Conservation (phyloP, 1,140 invertebrate genomes). For the Heliconius hewitsoni region DNA sequence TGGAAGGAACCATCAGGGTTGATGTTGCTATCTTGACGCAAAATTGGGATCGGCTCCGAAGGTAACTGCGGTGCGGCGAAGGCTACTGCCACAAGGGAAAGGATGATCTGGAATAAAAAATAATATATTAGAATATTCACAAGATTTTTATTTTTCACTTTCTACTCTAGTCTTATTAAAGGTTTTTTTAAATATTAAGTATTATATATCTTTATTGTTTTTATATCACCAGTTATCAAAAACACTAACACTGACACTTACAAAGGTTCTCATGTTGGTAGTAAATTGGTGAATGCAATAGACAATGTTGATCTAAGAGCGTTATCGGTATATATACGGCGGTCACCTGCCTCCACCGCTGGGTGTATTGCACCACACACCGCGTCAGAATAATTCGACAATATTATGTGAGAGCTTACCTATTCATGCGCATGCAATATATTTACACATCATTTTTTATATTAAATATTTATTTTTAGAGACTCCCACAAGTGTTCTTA, state of each 20-base stretch:
- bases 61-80: constrained; percentile 76
- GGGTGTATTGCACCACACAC: constrained; percentile 70
- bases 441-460: constrained; percentile 37
- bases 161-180: background rate
- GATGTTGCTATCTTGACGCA: constrained; percentile 83
- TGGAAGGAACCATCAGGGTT: constrained; percentile 86
- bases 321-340: constrained; percentile 75
- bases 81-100: constrained; percentile 69
- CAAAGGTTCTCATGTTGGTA: constrained; percentile 74
- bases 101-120: constrained; percentile 64
- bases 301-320: constrained; percentile 72
- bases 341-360: constrained; percentile 66
- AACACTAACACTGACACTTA: constrained; percentile 70
- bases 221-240: constrained; percentile 16
- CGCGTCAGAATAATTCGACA: constrained; percentile 66
- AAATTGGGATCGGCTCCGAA: constrained; percentile 82
- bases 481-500: background rate
- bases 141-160: background rate
- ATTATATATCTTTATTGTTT: background rate
- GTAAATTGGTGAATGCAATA: constrained; percentile 70
- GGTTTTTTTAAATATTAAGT: background rate
- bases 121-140: background rate
- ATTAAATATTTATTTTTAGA: constrained; percentile 23
- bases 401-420: constrained; percentile 53
- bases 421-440: constrained; percentile 41